These are phyloP conservation scores for Caenorhabditis panamensis DNA, from an alignment of 2,888 invertebrate species.

Conservation along the genomic window DNA sequence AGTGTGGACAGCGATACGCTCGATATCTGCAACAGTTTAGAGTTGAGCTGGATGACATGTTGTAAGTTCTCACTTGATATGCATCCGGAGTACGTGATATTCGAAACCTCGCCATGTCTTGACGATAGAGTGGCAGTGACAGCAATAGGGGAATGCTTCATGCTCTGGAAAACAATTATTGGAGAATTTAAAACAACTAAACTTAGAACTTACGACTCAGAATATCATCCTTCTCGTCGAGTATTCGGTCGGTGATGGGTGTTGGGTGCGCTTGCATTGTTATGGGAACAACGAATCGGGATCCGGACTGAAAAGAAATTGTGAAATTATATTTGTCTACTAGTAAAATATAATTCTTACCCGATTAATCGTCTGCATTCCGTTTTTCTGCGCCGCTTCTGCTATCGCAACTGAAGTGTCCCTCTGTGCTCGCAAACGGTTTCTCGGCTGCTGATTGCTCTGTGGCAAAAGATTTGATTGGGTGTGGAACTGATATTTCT, in stretches of 20 bases:
- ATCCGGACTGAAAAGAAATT: slow-evolving; percentile 68
- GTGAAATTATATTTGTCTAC: background rate
- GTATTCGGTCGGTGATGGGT: slow-evolving; percentile 54
- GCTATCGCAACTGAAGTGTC: slow-evolving; percentile 8
- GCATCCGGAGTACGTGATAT: slow-evolving; percentile 62
- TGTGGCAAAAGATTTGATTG: slow-evolving; percentile 22
- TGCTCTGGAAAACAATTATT: slow-evolving; percentile 28
- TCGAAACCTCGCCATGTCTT: slow-evolving; percentile 67
- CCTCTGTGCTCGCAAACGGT: slow-evolving; percentile 20
- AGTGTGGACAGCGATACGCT: slow-evolving; percentile 62
- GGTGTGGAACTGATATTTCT: background rate
- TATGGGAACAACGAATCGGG: slow-evolving; percentile 63
- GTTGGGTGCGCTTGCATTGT: slow-evolving; percentile 66
- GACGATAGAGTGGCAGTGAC: slow-evolving; percentile 58
- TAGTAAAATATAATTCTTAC: slow-evolving; percentile 6
- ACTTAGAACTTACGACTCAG: slow-evolving; percentile 53
- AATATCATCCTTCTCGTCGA: slow-evolving; percentile 64
- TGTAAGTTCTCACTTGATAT: slow-evolving; percentile 61
- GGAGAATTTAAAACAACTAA: background rate
- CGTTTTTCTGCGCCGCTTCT: slow-evolving; percentile 54
- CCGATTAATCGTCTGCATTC: slow-evolving; percentile 50
- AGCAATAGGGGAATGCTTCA: slow-evolving; percentile 57
- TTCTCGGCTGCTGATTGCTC: slow-evolving; percentile 9
- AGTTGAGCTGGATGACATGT: no score
- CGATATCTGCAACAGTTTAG: slow-evolving; percentile 58